These are phyloP conservation scores for Gastrophysa polygoni DNA, from an alignment of 2,888 invertebrate species.

Conservation along the genomic window DNA sequence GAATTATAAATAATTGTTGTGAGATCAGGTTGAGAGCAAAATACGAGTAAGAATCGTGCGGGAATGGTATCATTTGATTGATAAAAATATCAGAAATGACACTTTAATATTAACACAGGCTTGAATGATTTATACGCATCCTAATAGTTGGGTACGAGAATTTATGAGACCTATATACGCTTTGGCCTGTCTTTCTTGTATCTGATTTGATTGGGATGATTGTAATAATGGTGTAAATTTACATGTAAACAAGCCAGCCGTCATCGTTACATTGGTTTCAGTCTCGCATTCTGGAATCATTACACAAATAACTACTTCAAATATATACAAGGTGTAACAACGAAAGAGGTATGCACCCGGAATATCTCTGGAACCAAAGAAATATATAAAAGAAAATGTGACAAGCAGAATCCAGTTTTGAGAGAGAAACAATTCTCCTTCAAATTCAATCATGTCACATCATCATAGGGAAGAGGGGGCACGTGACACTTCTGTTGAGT, in stretches of 20 bases:
- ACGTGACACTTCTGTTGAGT: too few species aligned
- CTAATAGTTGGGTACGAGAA: conserved; percentile 41
- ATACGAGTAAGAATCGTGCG: conserved; percentile 39
- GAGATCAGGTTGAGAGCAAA: conserved; percentile 16
- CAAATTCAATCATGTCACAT: too few species aligned
- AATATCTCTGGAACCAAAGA: too few species aligned
- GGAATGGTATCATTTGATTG: conserved; percentile 38
- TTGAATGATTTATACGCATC: conserved; percentile 44
- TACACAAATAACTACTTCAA: too few species aligned
- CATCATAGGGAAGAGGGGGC: too few species aligned
- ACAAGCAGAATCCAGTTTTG: too few species aligned
- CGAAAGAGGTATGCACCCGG: too few species aligned
- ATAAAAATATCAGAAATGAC: conserved; percentile 48
- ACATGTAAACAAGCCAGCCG: background rate
- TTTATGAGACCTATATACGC: conserved; percentile 37
- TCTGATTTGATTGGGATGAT: conserved; percentile 45
- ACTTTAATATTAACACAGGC: conserved; percentile 50
- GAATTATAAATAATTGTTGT: background rate
- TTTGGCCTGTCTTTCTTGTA: conserved; percentile 35
- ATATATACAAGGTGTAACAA: too few species aligned
- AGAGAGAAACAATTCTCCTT: too few species aligned
- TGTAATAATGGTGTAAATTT: conserved; percentile 31
- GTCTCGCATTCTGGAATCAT: background rate
- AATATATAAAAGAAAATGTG: too few species aligned
- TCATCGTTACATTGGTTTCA: background rate